These are phyloP conservation scores for Miichthys miiuy DNA, from an alignment of 2,797 vertebrate genomes.

Conservation along the genomic window DNA sequence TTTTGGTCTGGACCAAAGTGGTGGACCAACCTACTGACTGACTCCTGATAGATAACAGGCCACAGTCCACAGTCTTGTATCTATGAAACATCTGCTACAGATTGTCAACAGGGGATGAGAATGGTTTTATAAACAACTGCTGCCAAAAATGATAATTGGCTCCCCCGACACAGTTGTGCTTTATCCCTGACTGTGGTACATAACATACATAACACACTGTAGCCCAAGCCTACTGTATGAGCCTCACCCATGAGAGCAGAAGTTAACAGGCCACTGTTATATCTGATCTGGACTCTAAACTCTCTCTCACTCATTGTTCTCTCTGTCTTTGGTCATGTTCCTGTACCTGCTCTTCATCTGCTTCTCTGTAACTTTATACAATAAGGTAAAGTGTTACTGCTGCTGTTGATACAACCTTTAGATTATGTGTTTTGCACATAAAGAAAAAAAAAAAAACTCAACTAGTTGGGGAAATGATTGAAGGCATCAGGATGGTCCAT, in stretches of 20 bases:
- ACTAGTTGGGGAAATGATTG: conserved; percentile 17
- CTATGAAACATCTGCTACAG: conserved; percentile 55
- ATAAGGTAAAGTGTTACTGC: background rate
- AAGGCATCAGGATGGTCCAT: conserved; percentile 30
- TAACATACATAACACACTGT: conserved; percentile 33
- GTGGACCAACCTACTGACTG: background rate
- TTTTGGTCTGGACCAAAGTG: background rate
- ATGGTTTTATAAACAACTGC: conserved; percentile 47
- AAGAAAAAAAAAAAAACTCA: conserved; percentile 1
- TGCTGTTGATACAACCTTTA: background rate
- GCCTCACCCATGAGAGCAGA: background rate
- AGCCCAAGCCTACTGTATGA: conserved; percentile 18
- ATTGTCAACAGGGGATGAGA: conserved; percentile 57
- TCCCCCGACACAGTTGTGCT: conserved; percentile 45
- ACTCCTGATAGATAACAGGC: conserved; percentile 30
- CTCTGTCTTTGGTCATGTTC: background rate
- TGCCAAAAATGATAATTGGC: conserved; percentile 62
- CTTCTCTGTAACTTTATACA: background rate
- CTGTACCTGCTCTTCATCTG: conserved; percentile 12
- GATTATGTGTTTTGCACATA: background rate
- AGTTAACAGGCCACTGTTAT: background rate
- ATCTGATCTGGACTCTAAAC: background rate
- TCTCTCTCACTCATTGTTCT: background rate
- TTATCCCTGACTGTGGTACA: conserved; percentile 51
- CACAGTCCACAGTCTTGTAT: conserved; percentile 2